Conservation (phyloP, 2,113 vertebrate genomes). For the Micromys minutus region DNA sequence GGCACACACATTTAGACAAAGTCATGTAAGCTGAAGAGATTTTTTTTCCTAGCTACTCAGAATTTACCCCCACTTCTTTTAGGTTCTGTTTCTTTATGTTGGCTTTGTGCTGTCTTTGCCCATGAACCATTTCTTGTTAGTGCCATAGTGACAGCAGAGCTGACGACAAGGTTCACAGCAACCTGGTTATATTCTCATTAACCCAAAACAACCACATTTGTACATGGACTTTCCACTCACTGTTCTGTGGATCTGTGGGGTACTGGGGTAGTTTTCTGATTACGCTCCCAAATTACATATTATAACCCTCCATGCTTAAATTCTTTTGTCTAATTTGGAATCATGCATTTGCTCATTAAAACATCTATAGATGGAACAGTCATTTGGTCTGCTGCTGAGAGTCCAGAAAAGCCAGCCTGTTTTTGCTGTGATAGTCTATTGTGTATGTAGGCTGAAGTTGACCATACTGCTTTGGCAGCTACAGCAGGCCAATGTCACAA, state of each 20-base stretch:
- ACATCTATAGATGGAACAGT: background rate
- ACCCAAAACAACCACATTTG: background rate
- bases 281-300: background rate
- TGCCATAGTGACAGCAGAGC: background rate
- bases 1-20: background rate
- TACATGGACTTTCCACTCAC: background rate
- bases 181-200: background rate
- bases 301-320: background rate
- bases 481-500: background rate
- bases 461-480: background rate
- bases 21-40: background rate
- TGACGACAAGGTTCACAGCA: background rate
- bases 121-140: background rate
- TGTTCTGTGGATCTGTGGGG: background rate
- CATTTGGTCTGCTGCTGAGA: background rate
- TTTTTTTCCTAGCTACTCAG: background rate
- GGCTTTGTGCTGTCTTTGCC: background rate
- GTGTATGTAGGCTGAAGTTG: background rate
- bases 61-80: background rate
- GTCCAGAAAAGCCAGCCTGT: background rate
- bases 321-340: slow-evolving; percentile 17
- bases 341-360: slow-evolving; percentile 24
- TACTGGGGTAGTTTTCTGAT: slow-evolving; percentile 1
- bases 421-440: background rate
- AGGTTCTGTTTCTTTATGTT: background rate